Evolutionary conservation across 2,888 invertebrate genomes (phyloP), one percentile per base, ranked within the genome.

Genomic region (Dynastes grantii): DNA sequence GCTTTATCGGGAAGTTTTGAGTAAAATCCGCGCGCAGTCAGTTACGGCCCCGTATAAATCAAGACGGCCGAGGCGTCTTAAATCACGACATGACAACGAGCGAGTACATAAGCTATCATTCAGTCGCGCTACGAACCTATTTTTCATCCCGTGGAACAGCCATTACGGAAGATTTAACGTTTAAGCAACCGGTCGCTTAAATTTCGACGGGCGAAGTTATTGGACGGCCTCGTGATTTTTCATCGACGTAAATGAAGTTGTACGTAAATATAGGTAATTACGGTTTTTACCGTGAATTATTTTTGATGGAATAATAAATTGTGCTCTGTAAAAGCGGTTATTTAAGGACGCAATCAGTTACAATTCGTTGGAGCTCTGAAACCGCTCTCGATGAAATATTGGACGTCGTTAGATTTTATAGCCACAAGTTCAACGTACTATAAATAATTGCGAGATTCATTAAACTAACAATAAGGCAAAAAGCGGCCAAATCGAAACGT

Each of bases 211-310:
- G 16, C 16, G 16, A 53, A 51, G 9, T 51, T 51, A 51, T 53
- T 16, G 53, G 13, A 13, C n/a, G 22, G 22, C 22, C 22, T 58
- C 16, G 55, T 58, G 55, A 58, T 58, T 58, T 58, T 58, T 58
- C 55, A 58, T 58, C 22, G 22, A 6, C 22, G 55, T 58, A 58
- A 58, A 58, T 58, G 55, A 58, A 58, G 55, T 58, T 58, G 55
- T 58, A 16, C 55, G 22, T 58, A 58, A 58, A 58, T 58, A 58
- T 58, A 58, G n/a, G 22, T 58, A 58, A 58, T 58, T 58, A 58
- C 22, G 55, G 55, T 58, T 58, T 22, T 55, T 58, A 58, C 8
- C 55, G 22, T 58, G 55, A 58, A 58, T 58, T 58, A 58, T 58
- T 58, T 45, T 58, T 22, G 16, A 58, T 22, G 6, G 22, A 16